Percentiles rank a stretch among this genome's conserved stretches.
These are phyloP conservation scores for Alviniconcha marisindica DNA, from an alignment of 1,140 invertebrate genomes.

Conservation along the genomic window DNA sequence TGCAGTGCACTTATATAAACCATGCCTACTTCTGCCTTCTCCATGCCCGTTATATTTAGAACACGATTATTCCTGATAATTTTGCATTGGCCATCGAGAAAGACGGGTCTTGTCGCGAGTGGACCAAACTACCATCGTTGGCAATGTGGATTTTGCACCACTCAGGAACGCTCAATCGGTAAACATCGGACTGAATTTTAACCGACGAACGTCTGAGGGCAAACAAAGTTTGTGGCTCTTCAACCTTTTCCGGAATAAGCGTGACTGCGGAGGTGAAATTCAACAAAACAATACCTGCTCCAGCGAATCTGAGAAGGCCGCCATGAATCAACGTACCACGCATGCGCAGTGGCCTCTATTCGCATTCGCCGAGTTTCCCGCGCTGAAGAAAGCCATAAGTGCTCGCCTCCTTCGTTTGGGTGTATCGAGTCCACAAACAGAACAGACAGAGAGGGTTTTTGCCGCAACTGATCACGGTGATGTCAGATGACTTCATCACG, in stretches of 20 bases:
- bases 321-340: conserved; percentile 25
- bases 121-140: not conserved
- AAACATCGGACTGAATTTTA: not conserved
- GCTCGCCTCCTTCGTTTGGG: no score
- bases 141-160: not conserved
- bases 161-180: not conserved
- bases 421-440: no score
- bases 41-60: no score
- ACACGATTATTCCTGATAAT: not conserved
- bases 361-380: not conserved
- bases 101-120: not conserved
- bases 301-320: conserved; percentile 17
- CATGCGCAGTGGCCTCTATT: conserved; percentile 23
- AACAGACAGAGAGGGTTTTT: no score
- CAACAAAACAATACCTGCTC: conserved; percentile 22
- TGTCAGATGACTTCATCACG: no score
- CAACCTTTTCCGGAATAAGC: not conserved
- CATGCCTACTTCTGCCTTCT: not conserved
- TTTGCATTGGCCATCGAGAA: not conserved
- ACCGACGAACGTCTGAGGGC: not conserved
- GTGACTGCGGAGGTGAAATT: not conserved
- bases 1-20: not conserved
- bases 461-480: no score
- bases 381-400: not conserved
- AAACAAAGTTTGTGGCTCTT: not conserved